These are phyloP conservation scores for Tipula vernalis DNA, from an alignment of 2,888 invertebrate genomes.

Conservation along the genomic window DNA sequence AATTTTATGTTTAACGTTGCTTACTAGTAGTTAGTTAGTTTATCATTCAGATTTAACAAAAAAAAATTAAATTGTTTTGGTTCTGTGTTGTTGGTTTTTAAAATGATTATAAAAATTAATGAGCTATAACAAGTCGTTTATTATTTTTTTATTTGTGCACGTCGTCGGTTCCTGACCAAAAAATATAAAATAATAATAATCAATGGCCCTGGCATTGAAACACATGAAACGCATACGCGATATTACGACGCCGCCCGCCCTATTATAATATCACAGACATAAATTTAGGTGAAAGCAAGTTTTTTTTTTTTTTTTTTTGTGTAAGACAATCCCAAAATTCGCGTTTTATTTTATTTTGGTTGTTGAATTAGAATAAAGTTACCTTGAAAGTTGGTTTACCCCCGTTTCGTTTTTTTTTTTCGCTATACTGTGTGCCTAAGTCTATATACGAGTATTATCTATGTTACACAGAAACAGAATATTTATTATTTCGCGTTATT, in stretches of 20 bases:
- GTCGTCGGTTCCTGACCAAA: neutral
- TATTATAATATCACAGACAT: neutral
- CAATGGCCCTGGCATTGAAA: neutral
- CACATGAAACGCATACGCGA: neutral
- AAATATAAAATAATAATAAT: neutral
- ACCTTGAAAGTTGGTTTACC: constrained; percentile 4
- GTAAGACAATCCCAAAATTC: neutral
- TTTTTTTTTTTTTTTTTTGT: neutral
- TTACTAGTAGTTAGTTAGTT: neutral
- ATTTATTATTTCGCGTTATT: neutral
- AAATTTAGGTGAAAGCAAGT: neutral
- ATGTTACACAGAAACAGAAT: neutral
- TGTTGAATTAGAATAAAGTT: constrained; percentile 4
- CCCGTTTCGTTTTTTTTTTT: neutral
- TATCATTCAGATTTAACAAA: neutral
- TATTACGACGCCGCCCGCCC: neutral
- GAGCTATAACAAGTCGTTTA: neutral
- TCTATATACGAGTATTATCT: neutral
- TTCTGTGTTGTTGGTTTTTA: neutral
- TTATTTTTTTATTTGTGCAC: neutral
- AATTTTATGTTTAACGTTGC: neutral
- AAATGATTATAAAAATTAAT: neutral
- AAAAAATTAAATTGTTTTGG: neutral
- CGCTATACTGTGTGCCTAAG: neutral
- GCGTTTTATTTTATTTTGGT: neutral